Percentiles rank a stretch among this genome's conserved stretches.
phyloP scores from a whole-genome alignment of 2,797 vertebrate genomes.

The Eidolon dupreanum region DNA sequence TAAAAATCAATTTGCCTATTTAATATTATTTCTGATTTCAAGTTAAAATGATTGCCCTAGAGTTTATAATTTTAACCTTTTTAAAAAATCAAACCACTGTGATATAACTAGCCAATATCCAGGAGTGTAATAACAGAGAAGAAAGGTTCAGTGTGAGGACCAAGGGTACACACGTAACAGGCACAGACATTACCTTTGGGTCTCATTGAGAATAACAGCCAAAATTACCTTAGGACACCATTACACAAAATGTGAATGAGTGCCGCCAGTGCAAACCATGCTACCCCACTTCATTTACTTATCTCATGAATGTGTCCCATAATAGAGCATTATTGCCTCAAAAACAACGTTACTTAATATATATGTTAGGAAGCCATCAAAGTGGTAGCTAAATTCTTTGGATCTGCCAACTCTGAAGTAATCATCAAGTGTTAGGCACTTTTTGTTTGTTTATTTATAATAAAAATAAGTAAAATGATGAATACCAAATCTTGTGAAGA shows the following conservation, averaged over 20 bases:
- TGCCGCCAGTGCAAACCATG: too few relatives aligned
- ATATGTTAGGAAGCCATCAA: neutral
- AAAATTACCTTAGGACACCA: neutral
- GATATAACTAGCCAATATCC: neutral
- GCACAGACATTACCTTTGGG: neutral
- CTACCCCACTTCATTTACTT: neutral
- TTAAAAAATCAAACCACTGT: neutral
- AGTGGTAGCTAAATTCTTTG: neutral
- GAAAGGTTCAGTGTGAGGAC: neutral
- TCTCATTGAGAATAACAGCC: accelerated
- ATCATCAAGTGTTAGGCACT: neutral
- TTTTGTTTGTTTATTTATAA: neutral
- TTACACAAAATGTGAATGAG: neutral
- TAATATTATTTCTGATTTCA: neutral
- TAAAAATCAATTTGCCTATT: neutral
- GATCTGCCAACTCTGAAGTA: neutral
- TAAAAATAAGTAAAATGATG: neutral
- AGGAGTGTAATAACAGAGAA: neutral
- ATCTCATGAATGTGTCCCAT: neutral
- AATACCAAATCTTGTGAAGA: neutral
- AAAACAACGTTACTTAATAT: neutral
- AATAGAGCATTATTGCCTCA: neutral
- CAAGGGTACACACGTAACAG: too few relatives aligned
- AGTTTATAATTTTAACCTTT: neutral
- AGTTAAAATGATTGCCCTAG: neutral